These are phyloP conservation scores for Coboldia fuscipes DNA, from an alignment of 1,140 invertebrate species.

Conservation along the genomic window DNA sequence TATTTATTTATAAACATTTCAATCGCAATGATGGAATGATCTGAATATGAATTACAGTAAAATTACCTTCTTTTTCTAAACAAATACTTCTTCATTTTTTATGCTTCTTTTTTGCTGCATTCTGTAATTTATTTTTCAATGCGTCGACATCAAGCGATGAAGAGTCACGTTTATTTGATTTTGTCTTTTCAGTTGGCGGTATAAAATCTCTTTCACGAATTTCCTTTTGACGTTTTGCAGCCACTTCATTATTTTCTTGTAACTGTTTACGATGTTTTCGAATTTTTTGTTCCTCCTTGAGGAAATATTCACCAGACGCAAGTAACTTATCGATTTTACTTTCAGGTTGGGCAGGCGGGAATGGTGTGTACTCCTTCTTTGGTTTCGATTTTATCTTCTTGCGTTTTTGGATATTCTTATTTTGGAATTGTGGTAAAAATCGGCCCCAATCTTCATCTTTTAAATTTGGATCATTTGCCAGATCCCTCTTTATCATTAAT, in stretches of 20 bases:
- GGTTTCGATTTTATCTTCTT: slow-evolving; percentile 66
- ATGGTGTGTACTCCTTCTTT: slow-evolving; percentile 92
- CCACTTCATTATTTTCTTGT: slow-evolving; percentile 46
- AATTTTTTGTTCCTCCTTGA: slow-evolving; percentile 63
- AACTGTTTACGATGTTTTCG: slow-evolving; percentile 49
- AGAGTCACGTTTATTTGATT: slow-evolving; percentile 12
- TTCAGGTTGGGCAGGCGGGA: slow-evolving; percentile 82
- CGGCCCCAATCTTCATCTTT: slow-evolving; percentile 93
- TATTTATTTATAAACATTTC: no score
- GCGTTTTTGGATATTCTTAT: slow-evolving; percentile 70
- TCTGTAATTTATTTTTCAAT: slow-evolving; percentile 52
- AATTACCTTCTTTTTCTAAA: no score
- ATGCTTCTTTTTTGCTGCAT: slow-evolving; percentile 12
- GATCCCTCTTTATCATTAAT: slow-evolving; percentile 92
- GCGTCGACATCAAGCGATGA: slow-evolving; percentile 33
- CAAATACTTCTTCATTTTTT: no score
- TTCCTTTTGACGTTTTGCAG: slow-evolving; percentile 49
- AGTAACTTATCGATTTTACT: slow-evolving; percentile 89
- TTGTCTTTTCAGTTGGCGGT: slow-evolving; percentile 44
- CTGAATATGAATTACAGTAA: no score
- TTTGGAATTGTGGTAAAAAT: slow-evolving; percentile 90
- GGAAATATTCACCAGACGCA: slow-evolving; percentile 91
- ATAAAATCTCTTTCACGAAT: slow-evolving; percentile 60
- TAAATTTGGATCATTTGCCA: slow-evolving; percentile 77
- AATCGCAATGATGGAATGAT: no score